Evolutionary conservation across 2,797 vertebrate species (phyloP), one percentile per base, ranked within the genome.

Genomic region (Coccyzus lansbergi): DNA sequence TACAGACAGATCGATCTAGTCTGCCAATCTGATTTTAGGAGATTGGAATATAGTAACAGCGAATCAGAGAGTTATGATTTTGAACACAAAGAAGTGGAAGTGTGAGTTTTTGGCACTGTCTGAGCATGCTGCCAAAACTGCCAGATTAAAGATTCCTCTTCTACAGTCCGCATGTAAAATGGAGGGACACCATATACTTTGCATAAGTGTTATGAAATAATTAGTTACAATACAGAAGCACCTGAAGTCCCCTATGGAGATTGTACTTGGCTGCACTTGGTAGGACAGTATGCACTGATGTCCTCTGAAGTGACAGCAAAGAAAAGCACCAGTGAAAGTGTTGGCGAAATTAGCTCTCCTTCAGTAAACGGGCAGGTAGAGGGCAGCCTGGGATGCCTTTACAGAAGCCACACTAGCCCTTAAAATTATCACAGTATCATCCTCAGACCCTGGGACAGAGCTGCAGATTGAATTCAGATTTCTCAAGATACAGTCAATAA

Each of bases 401-500:
- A 44, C 22, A 85, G 74, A 38, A 71, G 40, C 58, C 86, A 21
- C 36, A 16, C 31, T 62, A 28, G 38, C 26, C n/a, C 22, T 75
- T 82, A 63, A 49, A 58, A 55, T 92, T 86, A 87, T 81, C 87
- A 58, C 58, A 56, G 74, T 60, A 68, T 88, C 20, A 74, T 80
- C 58, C 58, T 44, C 40, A 86, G 62, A 78, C 71, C 36, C 42
- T 51, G 26, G 77, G 65, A 93, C 59, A 65, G 69, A 74, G 12
- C 29, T 87, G 58, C 1, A 8, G 79, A 34, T 83, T 85, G 44
- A 85, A 89, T 80, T 83, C 76, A 87, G 79, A 83, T 94, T 83
- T 77, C 89, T 85, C 76, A 91, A 89, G 72, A 85, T 79, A 74
- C 18, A 89, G 79, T 64, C 76, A 78, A 56, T 88, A 78, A 58